phyloP scores from a whole-genome alignment of 2,888 invertebrate genomes.

The Brenthis ino region DNA sequence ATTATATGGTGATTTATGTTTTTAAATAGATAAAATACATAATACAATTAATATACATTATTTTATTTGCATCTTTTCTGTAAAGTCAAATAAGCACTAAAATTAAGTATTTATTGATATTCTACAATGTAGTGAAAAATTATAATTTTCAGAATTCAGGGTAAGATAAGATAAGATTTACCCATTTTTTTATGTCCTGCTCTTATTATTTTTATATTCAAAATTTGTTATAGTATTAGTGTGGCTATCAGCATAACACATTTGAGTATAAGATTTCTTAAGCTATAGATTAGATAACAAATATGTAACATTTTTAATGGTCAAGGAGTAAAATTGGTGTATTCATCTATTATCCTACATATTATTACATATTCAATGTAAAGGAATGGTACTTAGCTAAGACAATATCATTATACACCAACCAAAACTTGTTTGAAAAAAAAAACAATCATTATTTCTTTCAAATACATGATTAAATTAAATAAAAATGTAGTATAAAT shows the following conservation, averaged over 20 bases:
- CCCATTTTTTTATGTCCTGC: no score
- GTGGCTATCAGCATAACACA: constrained; percentile 18
- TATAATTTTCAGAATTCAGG: no score
- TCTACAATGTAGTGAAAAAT: no score
- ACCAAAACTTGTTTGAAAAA: constrained; percentile 2
- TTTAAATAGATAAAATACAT: no score
- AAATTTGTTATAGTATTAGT: background rate
- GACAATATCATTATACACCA: constrained; percentile 6
- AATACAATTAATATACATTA: no score
- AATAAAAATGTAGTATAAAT: constrained; percentile 24
- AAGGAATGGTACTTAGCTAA: background rate
- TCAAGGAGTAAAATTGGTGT: constrained; percentile 14
- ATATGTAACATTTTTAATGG: constrained; percentile 5
- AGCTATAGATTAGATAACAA: constrained; percentile 40
- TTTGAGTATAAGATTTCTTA: constrained; percentile 31
- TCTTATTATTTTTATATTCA: background rate
- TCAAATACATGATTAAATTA: constrained; percentile 13
- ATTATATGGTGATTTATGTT: no score
- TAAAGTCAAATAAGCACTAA: no score
- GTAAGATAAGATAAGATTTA: no score
- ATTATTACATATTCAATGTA: constrained; percentile 2
- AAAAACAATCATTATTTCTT: background rate
- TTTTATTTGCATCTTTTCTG: no score
- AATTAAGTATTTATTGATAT: no score
- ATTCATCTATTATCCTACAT: constrained; percentile 22